phyloP scores from a whole-genome alignment of 2,888 invertebrate genomes.

The Charanyca ferruginea region DNA sequence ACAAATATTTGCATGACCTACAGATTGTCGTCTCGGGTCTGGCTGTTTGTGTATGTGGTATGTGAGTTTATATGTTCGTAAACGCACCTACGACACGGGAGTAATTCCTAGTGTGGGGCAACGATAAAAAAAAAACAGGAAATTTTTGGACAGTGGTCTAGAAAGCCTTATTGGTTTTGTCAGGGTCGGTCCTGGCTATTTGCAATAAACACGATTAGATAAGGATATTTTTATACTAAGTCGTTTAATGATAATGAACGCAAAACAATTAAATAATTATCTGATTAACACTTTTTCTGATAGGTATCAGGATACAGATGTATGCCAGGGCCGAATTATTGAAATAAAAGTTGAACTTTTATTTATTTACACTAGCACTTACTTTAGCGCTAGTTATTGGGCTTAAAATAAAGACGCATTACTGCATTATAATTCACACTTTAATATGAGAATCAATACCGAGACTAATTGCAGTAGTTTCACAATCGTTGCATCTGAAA shows the following conservation, averaged over 20 bases:
- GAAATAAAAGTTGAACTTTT: slow-evolving; percentile 18
- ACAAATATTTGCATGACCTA: too few species aligned
- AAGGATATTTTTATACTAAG: slow-evolving; percentile 14
- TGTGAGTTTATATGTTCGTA: too few species aligned
- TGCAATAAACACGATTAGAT: background rate
- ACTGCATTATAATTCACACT: slow-evolving; percentile 1
- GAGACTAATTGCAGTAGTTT: slow-evolving; percentile 9
- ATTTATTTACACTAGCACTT: slow-evolving; percentile 6
- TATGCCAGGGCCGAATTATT: slow-evolving; percentile 35
- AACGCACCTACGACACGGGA: too few species aligned
- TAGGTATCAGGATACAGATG: slow-evolving; percentile 44
- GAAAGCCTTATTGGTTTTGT: background rate
- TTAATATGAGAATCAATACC: background rate
- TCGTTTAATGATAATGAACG: slow-evolving; percentile 21
- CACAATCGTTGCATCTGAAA: background rate
- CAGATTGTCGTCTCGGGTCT: too few species aligned
- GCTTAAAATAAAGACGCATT: background rate
- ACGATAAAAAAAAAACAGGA: too few species aligned
- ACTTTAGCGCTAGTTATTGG: background rate
- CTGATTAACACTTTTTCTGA: slow-evolving; percentile 43
- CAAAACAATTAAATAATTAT: slow-evolving; percentile 39
- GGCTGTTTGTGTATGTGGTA: too few species aligned
- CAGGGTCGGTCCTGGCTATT: background rate
- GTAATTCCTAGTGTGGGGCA: too few species aligned
- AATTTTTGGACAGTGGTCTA: too few species aligned